Percentiles rank a stretch among this genome's conserved stretches.
These are phyloP conservation scores for Drosophila parthenogenetica DNA, from an alignment of 2,888 invertebrate species.

Conservation along the genomic window DNA sequence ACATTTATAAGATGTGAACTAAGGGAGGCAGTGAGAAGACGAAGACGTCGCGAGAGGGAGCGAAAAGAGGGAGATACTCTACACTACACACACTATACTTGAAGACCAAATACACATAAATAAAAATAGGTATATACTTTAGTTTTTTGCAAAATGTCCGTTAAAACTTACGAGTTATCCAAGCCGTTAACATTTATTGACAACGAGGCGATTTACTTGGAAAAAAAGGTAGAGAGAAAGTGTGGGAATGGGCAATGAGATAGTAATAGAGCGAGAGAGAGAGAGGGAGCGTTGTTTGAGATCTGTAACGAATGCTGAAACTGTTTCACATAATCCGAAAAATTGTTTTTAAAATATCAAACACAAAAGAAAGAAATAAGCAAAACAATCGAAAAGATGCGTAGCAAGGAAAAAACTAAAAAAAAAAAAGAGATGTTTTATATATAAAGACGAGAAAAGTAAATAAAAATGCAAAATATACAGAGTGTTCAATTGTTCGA, in stretches of 20 bases:
- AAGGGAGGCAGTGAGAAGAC: slow-evolving; percentile 4
- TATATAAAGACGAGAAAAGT: slow-evolving; percentile 69
- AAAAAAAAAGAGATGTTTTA: slow-evolving; percentile 60
- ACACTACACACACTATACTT: slow-evolving; percentile 19
- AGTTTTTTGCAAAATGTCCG: slow-evolving; percentile 61
- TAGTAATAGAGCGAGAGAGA: slow-evolving; percentile 19
- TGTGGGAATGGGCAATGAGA: not conserved
- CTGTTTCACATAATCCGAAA: slow-evolving; percentile 36
- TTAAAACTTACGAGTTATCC: slow-evolving; percentile 50
- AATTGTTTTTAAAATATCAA: slow-evolving; percentile 57
- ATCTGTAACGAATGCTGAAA: slow-evolving; percentile 29
- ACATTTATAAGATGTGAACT: slow-evolving; percentile 42
- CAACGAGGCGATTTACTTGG: slow-evolving; percentile 40
- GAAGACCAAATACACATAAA: slow-evolving; percentile 19
- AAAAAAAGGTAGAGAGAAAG: not conserved
- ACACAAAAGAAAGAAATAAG: slow-evolving; percentile 13
- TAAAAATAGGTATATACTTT: slow-evolving; percentile 43
- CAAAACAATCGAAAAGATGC: slow-evolving; percentile 34
- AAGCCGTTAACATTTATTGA: slow-evolving; percentile 38
- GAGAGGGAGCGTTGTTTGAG: slow-evolving; percentile 27
- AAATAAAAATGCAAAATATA: slow-evolving; percentile 76
- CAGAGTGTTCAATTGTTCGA: slow-evolving; percentile 54
- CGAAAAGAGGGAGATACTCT: slow-evolving; percentile 39
- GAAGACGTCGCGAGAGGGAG: not conserved
- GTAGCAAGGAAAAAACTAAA: slow-evolving; percentile 23